phyloP scores from a whole-genome alignment of 2,888 invertebrate genomes.

The Carabus problematicus region DNA sequence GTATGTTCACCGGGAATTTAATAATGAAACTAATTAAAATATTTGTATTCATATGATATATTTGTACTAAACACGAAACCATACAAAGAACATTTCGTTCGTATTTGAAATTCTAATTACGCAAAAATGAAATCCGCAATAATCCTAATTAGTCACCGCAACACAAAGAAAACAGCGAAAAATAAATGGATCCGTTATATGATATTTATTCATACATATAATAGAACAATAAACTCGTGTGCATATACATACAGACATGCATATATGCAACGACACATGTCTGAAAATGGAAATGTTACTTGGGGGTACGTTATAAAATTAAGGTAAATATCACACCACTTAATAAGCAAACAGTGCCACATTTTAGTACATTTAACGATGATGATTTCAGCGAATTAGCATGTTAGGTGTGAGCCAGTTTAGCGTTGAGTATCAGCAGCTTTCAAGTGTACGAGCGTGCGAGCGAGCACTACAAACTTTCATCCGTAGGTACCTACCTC shows the following conservation, averaged over 20 bases:
- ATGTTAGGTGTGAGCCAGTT: conserved; percentile 22
- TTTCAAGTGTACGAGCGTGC: not conserved
- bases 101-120: too few species aligned
- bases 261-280: conserved; percentile 17
- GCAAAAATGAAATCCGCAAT: too few species aligned
- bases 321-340: conserved; percentile 22
- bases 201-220: too few species aligned
- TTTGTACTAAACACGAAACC: not conserved
- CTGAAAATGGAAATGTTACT: too few species aligned
- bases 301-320: conserved; percentile 7
- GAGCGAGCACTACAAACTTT: not conserved
- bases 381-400: conserved; percentile 25
- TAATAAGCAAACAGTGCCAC: conserved; percentile 27
- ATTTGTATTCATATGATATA: conserved; percentile 10
- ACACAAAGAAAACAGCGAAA: too few species aligned
- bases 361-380: conserved; percentile 23
- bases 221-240: too few species aligned
- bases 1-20: not conserved
- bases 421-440: not conserved
- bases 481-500: not conserved
- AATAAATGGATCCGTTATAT: too few species aligned
- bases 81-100: too few species aligned
- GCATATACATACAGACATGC: conserved; percentile 11
- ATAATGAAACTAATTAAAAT: conserved; percentile 16
- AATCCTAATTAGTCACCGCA: too few species aligned